A percentile compares a stretch with the other conserved stretches of the same genome.
phyloP scores from a whole-genome alignment of 2,113 vertebrate species.

The Entomyzon cyanotis region DNA sequence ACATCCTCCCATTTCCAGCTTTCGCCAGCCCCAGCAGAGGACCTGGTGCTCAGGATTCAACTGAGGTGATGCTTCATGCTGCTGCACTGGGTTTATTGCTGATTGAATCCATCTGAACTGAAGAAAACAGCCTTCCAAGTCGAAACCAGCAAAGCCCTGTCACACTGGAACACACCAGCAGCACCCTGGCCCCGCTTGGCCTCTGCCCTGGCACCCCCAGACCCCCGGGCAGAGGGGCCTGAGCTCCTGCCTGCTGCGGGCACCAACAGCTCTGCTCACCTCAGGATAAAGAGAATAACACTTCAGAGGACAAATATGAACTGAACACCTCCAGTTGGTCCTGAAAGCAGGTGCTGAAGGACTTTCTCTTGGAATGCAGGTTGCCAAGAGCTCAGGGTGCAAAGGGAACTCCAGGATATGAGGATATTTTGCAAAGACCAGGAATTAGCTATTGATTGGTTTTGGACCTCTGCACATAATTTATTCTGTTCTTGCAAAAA shows the following conservation, averaged over 20 bases:
- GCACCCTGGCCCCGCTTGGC: fast-evolving
- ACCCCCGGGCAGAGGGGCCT: fast-evolving
- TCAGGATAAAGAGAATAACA: fast-evolving
- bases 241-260: fast-evolving
- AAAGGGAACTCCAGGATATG: fast-evolving
- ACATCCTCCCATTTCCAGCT: neutral
- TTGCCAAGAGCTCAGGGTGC: neutral
- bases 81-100: neutral
- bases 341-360: neutral
- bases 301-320: neutral
- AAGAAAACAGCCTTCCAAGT: neutral
- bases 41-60: fast-evolving
- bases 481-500: constrained; percentile 34
- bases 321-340: neutral
- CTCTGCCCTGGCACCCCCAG: fast-evolving
- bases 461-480: neutral
- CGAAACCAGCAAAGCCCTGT: neutral
- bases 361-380: neutral
- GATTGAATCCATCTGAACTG: neutral
- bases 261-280: fast-evolving
- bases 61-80: neutral
- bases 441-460: neutral
- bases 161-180: neutral
- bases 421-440: neutral
- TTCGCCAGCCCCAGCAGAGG: neutral